Evolutionary conservation across 92 coral and sea anemone species (phyloP), one percentile per base, ranked within the genome.

Genomic region (Heteractis magnifica): DNA sequence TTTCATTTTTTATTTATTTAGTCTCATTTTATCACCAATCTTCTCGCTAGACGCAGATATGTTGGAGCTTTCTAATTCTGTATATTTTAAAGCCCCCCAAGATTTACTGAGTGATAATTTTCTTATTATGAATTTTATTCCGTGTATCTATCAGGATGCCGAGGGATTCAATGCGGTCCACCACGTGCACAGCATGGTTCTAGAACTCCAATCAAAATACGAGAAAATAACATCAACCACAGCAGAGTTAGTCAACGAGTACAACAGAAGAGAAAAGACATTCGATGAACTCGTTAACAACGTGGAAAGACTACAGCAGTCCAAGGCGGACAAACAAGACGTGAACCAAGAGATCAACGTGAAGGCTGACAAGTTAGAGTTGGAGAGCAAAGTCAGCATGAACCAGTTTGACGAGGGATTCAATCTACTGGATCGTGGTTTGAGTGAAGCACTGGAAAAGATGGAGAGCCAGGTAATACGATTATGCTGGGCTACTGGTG

Each of bases 101-200:
- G 20, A 62, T n/a, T 62, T 6, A 62, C 23, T 18, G 70, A 62
- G 6, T 62, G 70, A 62, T 62, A 62, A 3, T 18, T 18, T 4
- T 34, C 44, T 34, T 34, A 34, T 34, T 34, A 34, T 62, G 26
- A 18, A 34, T 34, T 34, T 62, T 10, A 8, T 59, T 59, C 19
- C 18, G 18, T 59, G 65, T 62, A 18, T 62, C 23, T 44, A 48
- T 56, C 85, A 95, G 98, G 98, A 94, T 48, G 98, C 98, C 8
- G 98, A 95, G 68, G 94, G 98, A 21, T 95, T 95, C 87, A 95
- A 95, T 85, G 98, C 98, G 0, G 92, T 95, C 16, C 98, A 95
- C 81, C 98, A 94, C 64, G 98, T 95, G 19, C 98, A 95, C 52
- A 91, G 98, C 79, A 89, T 94, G 94, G 98, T 95, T 5, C 91